These are phyloP conservation scores for Tholera decimalis DNA, from an alignment of 2,888 invertebrate genomes.

Conservation along the genomic window DNA sequence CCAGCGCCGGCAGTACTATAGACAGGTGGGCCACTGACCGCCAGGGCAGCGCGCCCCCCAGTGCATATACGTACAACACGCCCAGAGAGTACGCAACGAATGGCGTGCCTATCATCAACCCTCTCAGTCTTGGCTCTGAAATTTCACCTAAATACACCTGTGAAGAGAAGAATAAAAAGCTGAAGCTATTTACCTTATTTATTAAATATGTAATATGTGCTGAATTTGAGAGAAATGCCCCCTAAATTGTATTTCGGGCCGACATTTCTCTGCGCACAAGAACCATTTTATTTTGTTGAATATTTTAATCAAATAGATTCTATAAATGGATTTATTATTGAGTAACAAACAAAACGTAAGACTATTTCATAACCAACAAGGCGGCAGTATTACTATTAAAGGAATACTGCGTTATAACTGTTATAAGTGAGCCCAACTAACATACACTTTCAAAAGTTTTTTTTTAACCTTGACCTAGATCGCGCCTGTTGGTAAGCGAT, in stretches of 20 bases:
- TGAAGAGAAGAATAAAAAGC: slow-evolving; percentile 42
- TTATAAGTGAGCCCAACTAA: no score
- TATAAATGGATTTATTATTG: slow-evolving; percentile 7
- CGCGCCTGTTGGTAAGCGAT: no score
- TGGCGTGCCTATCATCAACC: slow-evolving; percentile 93
- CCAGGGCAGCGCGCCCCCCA: slow-evolving; percentile 94
- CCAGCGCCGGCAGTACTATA: slow-evolving; percentile 91
- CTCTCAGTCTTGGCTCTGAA: slow-evolving; percentile 94
- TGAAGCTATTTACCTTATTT: no score
- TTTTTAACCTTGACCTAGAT: no score
- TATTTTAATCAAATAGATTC: no score
- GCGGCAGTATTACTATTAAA: neutral
- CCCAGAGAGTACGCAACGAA: slow-evolving; percentile 95
- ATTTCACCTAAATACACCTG: slow-evolving; percentile 95
- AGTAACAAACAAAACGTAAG: slow-evolving; percentile 7
- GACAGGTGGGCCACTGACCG: slow-evolving; percentile 93
- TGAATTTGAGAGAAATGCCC: no score
- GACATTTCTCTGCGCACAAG: no score
- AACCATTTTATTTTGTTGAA: no score
- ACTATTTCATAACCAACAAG: slow-evolving; percentile 3
- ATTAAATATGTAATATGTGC: neutral
- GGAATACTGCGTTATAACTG: no score
- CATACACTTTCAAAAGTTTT: no score
- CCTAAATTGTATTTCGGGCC: no score
- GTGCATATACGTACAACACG: slow-evolving; percentile 93